Evolutionary conservation across 2,888 invertebrate genomes (phyloP).

Genomic region (Callinectes sapidus): DNA sequence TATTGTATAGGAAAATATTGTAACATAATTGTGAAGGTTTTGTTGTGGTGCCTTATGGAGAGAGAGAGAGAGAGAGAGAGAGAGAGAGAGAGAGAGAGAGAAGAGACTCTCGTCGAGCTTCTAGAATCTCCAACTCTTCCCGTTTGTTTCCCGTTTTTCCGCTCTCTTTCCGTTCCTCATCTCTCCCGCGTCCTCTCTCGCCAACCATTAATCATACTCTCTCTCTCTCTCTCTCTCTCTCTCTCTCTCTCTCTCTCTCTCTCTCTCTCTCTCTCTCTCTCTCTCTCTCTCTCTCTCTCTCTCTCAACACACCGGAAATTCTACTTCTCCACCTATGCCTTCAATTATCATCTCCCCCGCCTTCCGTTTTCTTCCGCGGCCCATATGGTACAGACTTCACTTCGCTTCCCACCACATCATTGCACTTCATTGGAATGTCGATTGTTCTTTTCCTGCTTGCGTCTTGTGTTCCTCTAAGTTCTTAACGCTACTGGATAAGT

Average conservation of each 20-base stretch:
- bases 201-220: too few species aligned
- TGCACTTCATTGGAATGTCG: not conserved
- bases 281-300: slow-evolving; percentile 31
- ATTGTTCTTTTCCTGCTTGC: not conserved
- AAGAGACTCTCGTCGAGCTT: too few species aligned
- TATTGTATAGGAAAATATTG: not conserved
- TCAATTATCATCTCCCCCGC: not conserved
- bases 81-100: not conserved
- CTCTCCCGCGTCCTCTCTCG: slow-evolving; percentile 24
- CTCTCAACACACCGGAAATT: slow-evolving; percentile 5
- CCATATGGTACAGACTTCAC: not conserved
- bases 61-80: not conserved
- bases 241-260: too few species aligned
- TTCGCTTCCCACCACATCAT: not conserved
- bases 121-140: too few species aligned
- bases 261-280: slow-evolving; percentile 27
- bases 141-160: not conserved
- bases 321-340: slow-evolving; percentile 1
- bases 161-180: slow-evolving; percentile 22
- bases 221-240: too few species aligned
- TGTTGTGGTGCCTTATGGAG: not conserved
- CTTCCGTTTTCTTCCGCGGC: not conserved
- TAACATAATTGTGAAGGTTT: too few species aligned
- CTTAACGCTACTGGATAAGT: not conserved
- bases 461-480: not conserved